Evolutionary conservation across 2,888 invertebrate genomes (phyloP), one percentile per base, ranked within the genome.

Genomic region (Drosophila neonasuta): DNA sequence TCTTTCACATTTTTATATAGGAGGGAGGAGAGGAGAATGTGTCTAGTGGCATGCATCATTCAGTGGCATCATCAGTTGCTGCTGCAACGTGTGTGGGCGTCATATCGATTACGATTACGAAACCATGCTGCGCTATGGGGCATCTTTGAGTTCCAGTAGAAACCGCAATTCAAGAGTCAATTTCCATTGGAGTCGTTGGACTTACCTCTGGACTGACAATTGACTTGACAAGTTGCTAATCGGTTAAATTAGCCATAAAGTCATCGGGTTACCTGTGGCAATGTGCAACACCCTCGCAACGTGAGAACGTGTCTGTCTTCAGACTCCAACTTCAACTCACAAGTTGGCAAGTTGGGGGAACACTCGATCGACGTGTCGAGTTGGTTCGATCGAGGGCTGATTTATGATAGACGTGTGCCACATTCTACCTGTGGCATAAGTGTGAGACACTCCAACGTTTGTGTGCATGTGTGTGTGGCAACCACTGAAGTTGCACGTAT

Each of bases 161-260:
- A 79, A 75, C 74, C 76, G 76, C 74, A 74, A 68, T 29, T 29
- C 49, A 34, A 71, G 74, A 60, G 61, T 74, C 74, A 62, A 36
- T 71, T 74, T 75, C 74, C 68, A 66, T 61, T 50, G 32, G 36
- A 24, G 46, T 39, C 39, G 24, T 13, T 30, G 45, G 20, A 46
- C 55, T 52, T 41, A 42, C 39, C 42, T 58, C 13, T 24, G 39
- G 48, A 46, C 39, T 44, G 66, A 15, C 56, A 56, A 52, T 67
- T 50, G 81, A 69, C 78, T 67, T 55, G 81, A 70, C 78, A 73
- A 71, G 61, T 69, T 75, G 81, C 80, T 87, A 87, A 87, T 86
- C 86, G 86, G 85, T 86, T 87, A 86, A 86, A 86, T 86, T 86
- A 86, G 85, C 83, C 86, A 59, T 86, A 68, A 87, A 72, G 68